These are phyloP conservation scores for Clarias platycephalus DNA, from an alignment of 2,797 vertebrate species.

Conservation along the genomic window DNA sequence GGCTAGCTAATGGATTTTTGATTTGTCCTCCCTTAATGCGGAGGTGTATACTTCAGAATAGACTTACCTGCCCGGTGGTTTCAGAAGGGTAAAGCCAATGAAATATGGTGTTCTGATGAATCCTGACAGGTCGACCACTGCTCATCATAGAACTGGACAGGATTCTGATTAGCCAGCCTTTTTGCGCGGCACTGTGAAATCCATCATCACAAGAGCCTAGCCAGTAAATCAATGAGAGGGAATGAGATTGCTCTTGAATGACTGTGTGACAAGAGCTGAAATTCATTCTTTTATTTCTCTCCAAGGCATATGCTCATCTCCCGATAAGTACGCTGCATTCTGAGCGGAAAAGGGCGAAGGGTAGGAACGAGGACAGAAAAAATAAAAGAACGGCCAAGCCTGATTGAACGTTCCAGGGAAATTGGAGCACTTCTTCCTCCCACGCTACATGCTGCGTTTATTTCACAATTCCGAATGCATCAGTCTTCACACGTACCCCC, in stretches of 20 bases:
- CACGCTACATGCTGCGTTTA: neutral
- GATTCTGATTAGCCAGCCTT: slow-evolving; percentile 50
- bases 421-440: neutral
- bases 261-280: slow-evolving; percentile 18
- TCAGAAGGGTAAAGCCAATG: neutral
- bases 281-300: slow-evolving; percentile 30
- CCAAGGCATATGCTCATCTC: slow-evolving; percentile 5
- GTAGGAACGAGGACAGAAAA: neutral
- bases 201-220: slow-evolving; percentile 55
- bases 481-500: neutral
- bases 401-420: slow-evolving; percentile 14
- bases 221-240: slow-evolving; percentile 52
- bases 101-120: slow-evolving; percentile 23
- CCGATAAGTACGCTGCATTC: slow-evolving; percentile 1
- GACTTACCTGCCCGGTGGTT: neutral
- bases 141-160: slow-evolving; percentile 42
- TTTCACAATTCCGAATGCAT: neutral
- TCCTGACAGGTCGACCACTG: slow-evolving; percentile 29
- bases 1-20: neutral
- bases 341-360: slow-evolving; percentile 17
- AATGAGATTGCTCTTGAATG: slow-evolving; percentile 41
- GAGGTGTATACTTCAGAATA: slow-evolving; percentile 9
- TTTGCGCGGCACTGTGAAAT: slow-evolving; percentile 54
- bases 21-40: neutral
- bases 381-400: neutral